Evolutionary conservation across 2,888 invertebrate genomes (phyloP), one percentile per base, ranked within the genome.

Genomic region (Arrhopalites spinosus): DNA sequence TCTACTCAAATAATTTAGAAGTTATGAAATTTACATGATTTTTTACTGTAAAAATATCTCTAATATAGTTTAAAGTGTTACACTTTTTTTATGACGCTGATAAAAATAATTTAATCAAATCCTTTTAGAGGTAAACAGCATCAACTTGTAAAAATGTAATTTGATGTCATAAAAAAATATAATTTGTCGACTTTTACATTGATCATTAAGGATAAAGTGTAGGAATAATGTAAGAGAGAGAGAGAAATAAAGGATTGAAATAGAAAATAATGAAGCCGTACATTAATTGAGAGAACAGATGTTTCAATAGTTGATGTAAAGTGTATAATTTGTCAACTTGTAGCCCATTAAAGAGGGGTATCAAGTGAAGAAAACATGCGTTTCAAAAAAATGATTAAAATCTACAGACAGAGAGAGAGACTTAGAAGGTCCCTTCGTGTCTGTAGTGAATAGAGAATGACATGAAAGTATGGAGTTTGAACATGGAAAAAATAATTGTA

Each of bases 291-390:
- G 36, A 2, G 25, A 30, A 56, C 36, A 56, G 30, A 70, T 69
- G 53, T 25, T 47, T 69, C 43, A 70, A 53, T 56, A 53, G n/a
- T n/a, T 29, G 30, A 53, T 56, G 56, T 25, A 53, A n/a, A 56
- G 17, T 70, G 20, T 20, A 30, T 23, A 70, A 53, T 70, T 70
- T 70, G 70, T 70, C 30, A 20, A 47, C 13, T 53, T 50, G 20
- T 50, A 8, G 29, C 25, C 23, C 23, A 68, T 66, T 66, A 66
- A 66, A 36, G 47, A 27, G 29, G 27, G 11, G 36, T 27, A 53
- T 70, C 29, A 29, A 70, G 70, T 70, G 70, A 70, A 56, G 70
- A 70, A 70, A 70, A 70, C 56, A 70, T 30, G 70, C 23, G 50
- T 70, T 17, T 17, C 20, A 30, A 70, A 25, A 56, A 25, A n/a